phyloP scores from a whole-genome alignment of 2,797 vertebrate genomes.

The Alfaro cultratus region DNA sequence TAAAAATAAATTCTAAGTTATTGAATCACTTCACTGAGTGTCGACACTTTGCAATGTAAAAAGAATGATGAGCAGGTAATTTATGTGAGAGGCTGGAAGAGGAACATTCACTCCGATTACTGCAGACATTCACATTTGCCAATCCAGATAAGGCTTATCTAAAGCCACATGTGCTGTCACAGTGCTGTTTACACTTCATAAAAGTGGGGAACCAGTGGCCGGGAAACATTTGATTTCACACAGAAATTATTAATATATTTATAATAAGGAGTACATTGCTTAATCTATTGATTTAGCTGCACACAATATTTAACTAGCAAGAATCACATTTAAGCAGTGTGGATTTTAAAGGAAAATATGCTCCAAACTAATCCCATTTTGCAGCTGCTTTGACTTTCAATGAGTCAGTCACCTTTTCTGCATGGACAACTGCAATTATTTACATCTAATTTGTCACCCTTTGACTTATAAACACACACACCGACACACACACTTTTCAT shows the following conservation, averaged over 20 bases:
- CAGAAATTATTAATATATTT: not conserved
- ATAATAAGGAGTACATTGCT: not conserved
- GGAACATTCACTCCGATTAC: conserved; percentile 36
- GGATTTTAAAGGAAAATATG: not conserved
- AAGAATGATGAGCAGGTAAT: not conserved
- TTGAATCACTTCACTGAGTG: conserved; percentile 25
- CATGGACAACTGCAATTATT: conserved; percentile 28
- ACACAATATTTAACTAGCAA: not conserved
- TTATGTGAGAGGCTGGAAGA: conserved; percentile 25
- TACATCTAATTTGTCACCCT: conserved; percentile 31
- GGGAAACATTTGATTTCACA: not conserved
- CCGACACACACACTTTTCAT: conserved; percentile 6
- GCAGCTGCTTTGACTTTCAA: conserved; percentile 18
- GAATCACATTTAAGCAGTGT: not conserved
- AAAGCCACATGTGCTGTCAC: not conserved
- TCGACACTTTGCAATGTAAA: not conserved
- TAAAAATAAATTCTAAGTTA: conserved; percentile 39
- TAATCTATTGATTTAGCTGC: not conserved
- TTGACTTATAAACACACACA: conserved; percentile 4
- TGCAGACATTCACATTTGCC: conserved; percentile 56
- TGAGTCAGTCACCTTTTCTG: conserved; percentile 15
- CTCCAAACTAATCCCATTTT: conserved; percentile 4
- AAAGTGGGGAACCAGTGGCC: no score
- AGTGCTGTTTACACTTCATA: not conserved
- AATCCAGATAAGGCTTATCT: conserved; percentile 25